Evolutionary conservation across 2,888 invertebrate genomes (phyloP).

Genomic region (Sinotaia quadrata): DNA sequence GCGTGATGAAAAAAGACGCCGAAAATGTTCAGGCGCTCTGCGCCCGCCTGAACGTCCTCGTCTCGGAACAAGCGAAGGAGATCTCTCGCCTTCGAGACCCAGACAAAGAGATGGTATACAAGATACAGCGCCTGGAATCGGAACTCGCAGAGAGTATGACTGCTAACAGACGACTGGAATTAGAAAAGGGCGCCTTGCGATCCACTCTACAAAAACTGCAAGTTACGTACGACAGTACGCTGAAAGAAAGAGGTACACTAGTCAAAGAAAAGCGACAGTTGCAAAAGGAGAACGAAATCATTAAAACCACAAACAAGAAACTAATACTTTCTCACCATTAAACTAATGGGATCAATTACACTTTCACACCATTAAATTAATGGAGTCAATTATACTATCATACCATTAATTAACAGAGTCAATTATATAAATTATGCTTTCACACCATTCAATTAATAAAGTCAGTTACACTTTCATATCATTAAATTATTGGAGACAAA

Average conservation of each 20-base stretch:
- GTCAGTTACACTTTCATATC: no score
- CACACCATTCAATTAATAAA: no score
- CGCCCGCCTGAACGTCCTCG: constrained; percentile 30
- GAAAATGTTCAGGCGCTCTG: constrained; percentile 20
- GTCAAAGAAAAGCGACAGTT: constrained; percentile 34
- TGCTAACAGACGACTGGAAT: constrained; percentile 44
- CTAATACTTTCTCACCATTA: neutral
- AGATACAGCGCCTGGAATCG: constrained; percentile 35
- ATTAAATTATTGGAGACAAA: no score
- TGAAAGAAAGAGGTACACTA: constrained; percentile 32
- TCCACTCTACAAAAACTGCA: constrained; percentile 35
- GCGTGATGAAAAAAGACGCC: constrained; percentile 14
- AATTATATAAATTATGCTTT: no score
- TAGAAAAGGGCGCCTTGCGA: constrained; percentile 41
- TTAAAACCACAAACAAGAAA: constrained; percentile 20
- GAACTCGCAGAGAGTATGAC: constrained; percentile 55
- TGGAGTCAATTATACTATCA: no score
- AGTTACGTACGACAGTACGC: constrained; percentile 31
- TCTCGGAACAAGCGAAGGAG: constrained; percentile 33
- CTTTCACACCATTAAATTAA: no score
- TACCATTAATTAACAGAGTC: no score
- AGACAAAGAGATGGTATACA: constrained; percentile 35
- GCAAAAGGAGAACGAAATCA: constrained; percentile 22
- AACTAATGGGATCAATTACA: no score
- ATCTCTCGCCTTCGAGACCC: constrained; percentile 34